Evolutionary conservation across 2,888 invertebrate species (phyloP).

Genomic region (Scaptomyza polygonia): DNA sequence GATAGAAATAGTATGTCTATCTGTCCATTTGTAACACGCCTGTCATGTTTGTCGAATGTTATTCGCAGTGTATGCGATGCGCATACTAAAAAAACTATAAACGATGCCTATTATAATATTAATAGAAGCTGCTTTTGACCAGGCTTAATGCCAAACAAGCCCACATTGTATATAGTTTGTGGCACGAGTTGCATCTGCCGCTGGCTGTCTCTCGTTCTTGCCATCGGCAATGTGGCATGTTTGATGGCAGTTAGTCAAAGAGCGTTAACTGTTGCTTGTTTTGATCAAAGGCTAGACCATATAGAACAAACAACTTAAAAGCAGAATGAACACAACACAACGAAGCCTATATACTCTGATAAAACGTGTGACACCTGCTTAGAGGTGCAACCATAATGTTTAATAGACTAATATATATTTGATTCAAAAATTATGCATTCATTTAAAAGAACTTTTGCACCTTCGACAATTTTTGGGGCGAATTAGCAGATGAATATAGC

Average conservation of each 20-base stretch:
- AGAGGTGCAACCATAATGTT: too few species aligned
- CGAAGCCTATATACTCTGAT: background rate
- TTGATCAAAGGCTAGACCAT: constrained; percentile 29
- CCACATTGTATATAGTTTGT: constrained; percentile 5
- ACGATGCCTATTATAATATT: constrained; percentile 10
- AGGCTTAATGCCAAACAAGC: constrained; percentile 5
- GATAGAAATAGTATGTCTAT: constrained; percentile 4
- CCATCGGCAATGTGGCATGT: constrained; percentile 43
- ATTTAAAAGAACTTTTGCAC: too few species aligned
- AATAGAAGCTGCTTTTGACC: constrained; percentile 3
- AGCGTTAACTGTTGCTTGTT: constrained; percentile 76
- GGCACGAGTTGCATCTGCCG: constrained; percentile 32
- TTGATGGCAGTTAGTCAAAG: constrained; percentile 62
- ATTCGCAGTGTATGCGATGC: constrained; percentile 42
- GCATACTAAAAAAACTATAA: constrained; percentile 50
- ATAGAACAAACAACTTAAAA: constrained; percentile 4
- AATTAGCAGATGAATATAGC: background rate
- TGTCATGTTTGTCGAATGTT: constrained; percentile 74
- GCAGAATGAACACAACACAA: background rate
- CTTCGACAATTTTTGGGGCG: too few species aligned
- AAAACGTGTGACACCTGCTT: too few species aligned
- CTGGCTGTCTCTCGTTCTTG: background rate
- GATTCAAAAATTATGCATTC: too few species aligned
- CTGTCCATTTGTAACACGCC: constrained; percentile 40
- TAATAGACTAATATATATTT: too few species aligned